These are phyloP conservation scores for Anas capensis DNA, from an alignment of 2,797 vertebrate genomes.

Conservation along the genomic window DNA sequence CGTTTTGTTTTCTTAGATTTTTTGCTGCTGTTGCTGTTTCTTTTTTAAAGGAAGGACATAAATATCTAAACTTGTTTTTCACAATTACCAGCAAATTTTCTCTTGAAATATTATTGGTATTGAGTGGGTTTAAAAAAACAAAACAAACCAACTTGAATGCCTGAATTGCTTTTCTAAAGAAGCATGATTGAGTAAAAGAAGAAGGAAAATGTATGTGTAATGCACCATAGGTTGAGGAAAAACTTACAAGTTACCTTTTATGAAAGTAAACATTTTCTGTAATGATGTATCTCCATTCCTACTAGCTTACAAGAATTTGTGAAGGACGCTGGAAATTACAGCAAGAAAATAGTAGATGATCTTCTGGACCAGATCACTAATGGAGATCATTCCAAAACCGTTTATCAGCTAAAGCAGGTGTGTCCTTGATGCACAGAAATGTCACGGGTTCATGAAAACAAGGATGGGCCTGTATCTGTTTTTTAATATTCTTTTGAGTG, in stretches of 20 bases:
- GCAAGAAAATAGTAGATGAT: constrained; percentile 90
- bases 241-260: background rate
- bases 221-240: background rate
- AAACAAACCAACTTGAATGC: background rate
- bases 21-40: background rate
- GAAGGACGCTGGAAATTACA: constrained; percentile 90
- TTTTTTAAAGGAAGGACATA: background rate
- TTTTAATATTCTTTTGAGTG: background rate
- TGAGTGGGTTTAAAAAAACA: background rate
- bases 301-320: constrained; percentile 95
- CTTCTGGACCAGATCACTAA: constrained; percentile 96
- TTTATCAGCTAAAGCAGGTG: constrained; percentile 92
- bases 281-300: background rate
- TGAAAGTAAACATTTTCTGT: background rate
- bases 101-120: background rate
- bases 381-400: constrained; percentile 90
- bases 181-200: background rate
- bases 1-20: background rate
- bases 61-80: background rate
- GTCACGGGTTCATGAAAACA: background rate
- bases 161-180: background rate
- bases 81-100: background rate
- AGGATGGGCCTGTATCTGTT: background rate
- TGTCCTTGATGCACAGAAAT: background rate
- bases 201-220: background rate